Percentiles rank a stretch among this genome's conserved stretches.
Evolutionary conservation across 2,113 vertebrate genomes (phyloP).

Genomic region (Clarias macrocephalus): DNA sequence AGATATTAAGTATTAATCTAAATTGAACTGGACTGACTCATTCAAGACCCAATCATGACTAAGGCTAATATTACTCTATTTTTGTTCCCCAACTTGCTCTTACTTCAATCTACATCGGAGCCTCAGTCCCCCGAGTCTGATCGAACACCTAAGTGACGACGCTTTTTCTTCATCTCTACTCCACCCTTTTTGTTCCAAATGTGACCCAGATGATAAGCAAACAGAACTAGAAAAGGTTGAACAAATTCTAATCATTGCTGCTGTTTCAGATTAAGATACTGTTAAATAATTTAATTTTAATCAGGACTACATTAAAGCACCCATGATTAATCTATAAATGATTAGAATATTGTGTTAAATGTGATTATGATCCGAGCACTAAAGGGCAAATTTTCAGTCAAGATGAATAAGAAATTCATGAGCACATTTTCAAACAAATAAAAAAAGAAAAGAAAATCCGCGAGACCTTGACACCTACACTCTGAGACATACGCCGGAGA

Average conservation of each 20-base stretch:
- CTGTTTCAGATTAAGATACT: constrained; percentile 22
- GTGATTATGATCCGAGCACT: background rate
- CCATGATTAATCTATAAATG: constrained; percentile 23
- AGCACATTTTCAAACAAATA: constrained; percentile 18
- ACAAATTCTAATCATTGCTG: constrained; percentile 5
- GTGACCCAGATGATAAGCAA: background rate
- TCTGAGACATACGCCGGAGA: constrained; percentile 27
- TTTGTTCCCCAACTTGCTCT: background rate
- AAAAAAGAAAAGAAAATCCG: constrained; percentile 7
- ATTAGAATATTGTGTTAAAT: background rate
- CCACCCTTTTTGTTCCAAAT: background rate
- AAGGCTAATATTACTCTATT: background rate
- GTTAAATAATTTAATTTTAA: constrained; percentile 31
- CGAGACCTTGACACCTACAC: constrained; percentile 35
- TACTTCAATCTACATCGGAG: background rate
- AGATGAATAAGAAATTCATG: constrained; percentile 41
- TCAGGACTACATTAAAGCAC: constrained; percentile 22
- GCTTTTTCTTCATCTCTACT: background rate
- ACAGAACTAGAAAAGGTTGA: constrained; percentile 1
- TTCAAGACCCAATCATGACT: background rate
- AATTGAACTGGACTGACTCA: background rate
- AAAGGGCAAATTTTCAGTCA: constrained; percentile 26
- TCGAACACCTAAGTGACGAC: background rate
- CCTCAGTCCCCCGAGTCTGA: background rate
- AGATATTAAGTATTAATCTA: background rate